Base-by-base conservation (phyloP, 2,888 invertebrate genomes). In the Beris chalybata region DNA sequence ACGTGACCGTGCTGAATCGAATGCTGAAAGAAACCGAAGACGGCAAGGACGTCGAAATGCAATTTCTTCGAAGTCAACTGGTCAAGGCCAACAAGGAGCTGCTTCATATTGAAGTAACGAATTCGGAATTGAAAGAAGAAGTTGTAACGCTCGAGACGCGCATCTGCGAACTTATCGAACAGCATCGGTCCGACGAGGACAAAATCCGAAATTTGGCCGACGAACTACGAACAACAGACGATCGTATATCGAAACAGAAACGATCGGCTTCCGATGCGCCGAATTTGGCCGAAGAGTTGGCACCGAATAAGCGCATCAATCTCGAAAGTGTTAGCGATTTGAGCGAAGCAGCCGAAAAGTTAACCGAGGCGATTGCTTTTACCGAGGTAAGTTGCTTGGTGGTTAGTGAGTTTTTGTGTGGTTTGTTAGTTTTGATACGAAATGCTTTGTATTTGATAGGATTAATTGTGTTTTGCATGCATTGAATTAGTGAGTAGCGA, bases 51-150 rank as follows among this genome's bases (percentile, higher is more conserved):
- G 81, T 79, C 29, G 86, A 87, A 73, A 73, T 86, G 56, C 84
- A 84, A 11, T 71, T 75, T 12, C 77, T 85, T 63, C 83, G 84
- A 64, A 82, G 80, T 50, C 85, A 86, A 71, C 77, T 88, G 59
- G 79, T 77, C 48, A 82, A 85, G 64, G 72, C 83, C 29, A 82
- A 81, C 72, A 86, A 86, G 76, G 84, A 85, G 71, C 82, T 85
- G 68, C 82, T 86, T 74, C 87, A 89, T 65, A 80, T 86, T 65
- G 89, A 89, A 74, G 87, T 88, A 53, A 88, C 86, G 32, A 88
- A 87, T 72, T 83, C 86, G 66, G 89, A 89, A 78, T 79, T 89
- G 9, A 85, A 84, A 72, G 89, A 89, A 76, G 89, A 89, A 83
- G 88, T 89, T 32, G 83, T 85, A 77, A 86, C 85, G 72, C 79